A percentile compares a stretch with the other conserved stretches of the same genome.
Evolutionary conservation across 2,888 invertebrate genomes (phyloP).

Genomic region (Eupithecia tripunctaria): DNA sequence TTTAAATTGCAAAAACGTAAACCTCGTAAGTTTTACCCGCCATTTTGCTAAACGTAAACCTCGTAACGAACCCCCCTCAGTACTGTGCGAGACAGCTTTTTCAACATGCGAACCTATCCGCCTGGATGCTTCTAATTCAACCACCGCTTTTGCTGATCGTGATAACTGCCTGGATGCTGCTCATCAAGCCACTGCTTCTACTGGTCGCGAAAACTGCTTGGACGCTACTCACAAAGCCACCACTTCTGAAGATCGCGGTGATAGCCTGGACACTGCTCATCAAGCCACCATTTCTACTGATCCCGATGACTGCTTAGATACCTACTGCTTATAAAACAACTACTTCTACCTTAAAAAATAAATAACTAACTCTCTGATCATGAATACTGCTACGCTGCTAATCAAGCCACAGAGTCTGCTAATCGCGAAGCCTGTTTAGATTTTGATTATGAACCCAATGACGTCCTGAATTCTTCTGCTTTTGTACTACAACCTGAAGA

Average conservation of each 20-base stretch:
- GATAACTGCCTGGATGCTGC: slow-evolving; percentile 13
- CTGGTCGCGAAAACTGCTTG: background rate
- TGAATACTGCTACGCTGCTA: no score
- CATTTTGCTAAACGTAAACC: no score
- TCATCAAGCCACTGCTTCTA: slow-evolving; percentile 10
- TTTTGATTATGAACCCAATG: background rate
- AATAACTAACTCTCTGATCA: no score
- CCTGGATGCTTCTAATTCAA: slow-evolving; percentile 8
- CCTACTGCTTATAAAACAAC: no score
- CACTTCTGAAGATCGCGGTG: background rate
- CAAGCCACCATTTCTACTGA: background rate
- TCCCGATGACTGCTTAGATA: no score
- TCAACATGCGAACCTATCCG: slow-evolving; percentile 9
- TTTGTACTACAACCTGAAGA: slow-evolving; percentile 11
- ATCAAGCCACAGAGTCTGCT: no score
- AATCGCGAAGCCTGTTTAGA: background rate
- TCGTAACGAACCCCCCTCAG: no score
- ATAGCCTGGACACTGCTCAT: background rate
- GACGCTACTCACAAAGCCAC: background rate
- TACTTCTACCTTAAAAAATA: no score
- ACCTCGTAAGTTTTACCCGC: no score
- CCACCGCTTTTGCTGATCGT: slow-evolving; percentile 10
- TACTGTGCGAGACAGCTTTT: background rate
- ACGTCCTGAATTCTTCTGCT: slow-evolving; percentile 12
- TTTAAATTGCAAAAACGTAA: no score